Conservation (phyloP, 2,888 invertebrate species). For the Diaphora mendica region DNA sequence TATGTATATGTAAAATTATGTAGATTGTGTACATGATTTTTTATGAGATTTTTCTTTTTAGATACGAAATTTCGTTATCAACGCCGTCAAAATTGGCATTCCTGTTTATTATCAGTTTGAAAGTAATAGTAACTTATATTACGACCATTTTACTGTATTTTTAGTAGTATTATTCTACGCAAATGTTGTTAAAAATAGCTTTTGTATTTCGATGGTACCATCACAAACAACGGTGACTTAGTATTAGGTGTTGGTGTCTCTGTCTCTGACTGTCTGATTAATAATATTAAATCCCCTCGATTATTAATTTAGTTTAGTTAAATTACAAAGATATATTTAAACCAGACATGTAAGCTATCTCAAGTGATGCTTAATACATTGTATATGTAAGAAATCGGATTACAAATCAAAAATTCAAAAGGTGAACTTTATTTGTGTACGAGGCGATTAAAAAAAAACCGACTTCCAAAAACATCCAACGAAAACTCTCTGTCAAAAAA, state of each 20-base stretch:
- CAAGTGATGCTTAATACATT: background rate
- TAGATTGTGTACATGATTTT: slow-evolving; percentile 40
- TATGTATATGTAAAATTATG: slow-evolving; percentile 49
- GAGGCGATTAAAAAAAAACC: slow-evolving; percentile 27
- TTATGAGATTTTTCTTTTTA: slow-evolving; percentile 33
- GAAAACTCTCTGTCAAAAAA: too few species aligned
- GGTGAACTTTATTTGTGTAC: slow-evolving; percentile 7
- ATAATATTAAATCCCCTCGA: too few species aligned
- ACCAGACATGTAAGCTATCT: background rate
- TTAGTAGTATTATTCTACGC: background rate
- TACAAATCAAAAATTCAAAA: slow-evolving; percentile 12
- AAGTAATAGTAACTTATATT: background rate
- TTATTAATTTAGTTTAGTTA: too few species aligned
- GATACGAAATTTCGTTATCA: background rate
- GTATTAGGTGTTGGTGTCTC: background rate
- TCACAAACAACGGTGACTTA: background rate
- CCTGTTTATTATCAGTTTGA: background rate
- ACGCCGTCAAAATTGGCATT: background rate
- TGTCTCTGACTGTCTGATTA: too few species aligned
- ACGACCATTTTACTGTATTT: background rate
- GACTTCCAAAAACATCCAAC: too few species aligned
- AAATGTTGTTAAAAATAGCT: background rate
- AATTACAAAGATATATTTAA: too few species aligned
- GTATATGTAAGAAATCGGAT: slow-evolving; percentile 16
- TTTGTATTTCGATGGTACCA: background rate